A percentile compares a stretch with the other conserved stretches of the same genome.
These are phyloP conservation scores for Blennius ocellaris DNA, from an alignment of 2,113 vertebrate species.

Conservation along the genomic window DNA sequence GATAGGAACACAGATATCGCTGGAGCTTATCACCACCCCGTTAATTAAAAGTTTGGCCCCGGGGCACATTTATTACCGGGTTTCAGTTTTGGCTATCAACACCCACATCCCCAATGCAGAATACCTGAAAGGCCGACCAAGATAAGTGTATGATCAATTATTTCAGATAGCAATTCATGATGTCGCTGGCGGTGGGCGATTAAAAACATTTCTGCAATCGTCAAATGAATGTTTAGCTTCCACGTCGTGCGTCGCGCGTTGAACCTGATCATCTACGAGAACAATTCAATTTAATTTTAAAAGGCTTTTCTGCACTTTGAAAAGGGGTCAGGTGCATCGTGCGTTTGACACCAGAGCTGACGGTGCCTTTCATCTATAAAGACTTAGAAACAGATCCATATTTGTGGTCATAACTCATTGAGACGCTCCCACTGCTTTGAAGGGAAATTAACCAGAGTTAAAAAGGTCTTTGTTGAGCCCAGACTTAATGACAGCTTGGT, in stretches of 20 bases:
- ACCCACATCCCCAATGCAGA: background rate
- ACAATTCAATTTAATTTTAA: constrained; percentile 46
- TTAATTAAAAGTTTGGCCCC: no score
- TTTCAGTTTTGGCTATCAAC: background rate
- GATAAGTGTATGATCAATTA: background rate
- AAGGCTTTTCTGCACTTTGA: constrained; percentile 40
- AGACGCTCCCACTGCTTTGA: constrained; percentile 63
- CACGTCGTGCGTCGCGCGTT: constrained; percentile 61
- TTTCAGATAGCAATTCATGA: background rate
- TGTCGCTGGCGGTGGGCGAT: background rate
- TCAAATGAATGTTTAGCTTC: constrained; percentile 39
- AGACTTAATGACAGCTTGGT: constrained; percentile 64
- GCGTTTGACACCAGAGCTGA: constrained; percentile 50
- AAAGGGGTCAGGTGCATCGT: constrained; percentile 59
- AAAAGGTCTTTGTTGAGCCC: constrained; percentile 66
- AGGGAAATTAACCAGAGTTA: constrained; percentile 75
- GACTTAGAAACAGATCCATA: constrained; percentile 54
- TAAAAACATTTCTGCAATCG: constrained; percentile 15
- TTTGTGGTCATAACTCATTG: constrained; percentile 67
- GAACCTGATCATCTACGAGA: constrained; percentile 20
- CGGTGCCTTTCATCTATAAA: constrained; percentile 72
- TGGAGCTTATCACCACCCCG: no score
- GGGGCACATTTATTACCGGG: no score
- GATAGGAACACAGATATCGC: no score
- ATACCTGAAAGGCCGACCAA: background rate